Percentiles rank a stretch among this genome's conserved stretches.
Evolutionary conservation across 1,140 invertebrate genomes (phyloP).

Genomic region (Pseudomyrmex flavicornis): DNA sequence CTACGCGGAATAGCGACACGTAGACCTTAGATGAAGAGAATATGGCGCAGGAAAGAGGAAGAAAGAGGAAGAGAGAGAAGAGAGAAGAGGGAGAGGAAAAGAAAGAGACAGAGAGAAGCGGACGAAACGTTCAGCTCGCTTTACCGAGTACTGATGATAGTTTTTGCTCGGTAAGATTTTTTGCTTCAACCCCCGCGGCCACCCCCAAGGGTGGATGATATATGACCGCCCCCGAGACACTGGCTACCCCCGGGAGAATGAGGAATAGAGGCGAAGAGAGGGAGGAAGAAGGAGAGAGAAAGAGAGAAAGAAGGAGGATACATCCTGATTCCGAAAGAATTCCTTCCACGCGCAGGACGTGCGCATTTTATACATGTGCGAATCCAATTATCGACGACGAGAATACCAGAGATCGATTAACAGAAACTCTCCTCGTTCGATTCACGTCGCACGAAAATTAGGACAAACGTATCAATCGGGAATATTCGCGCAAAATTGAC

Average conservation of each 20-base stretch:
- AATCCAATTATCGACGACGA: slow-evolving; percentile 42
- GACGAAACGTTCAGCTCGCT: slow-evolving; percentile 81
- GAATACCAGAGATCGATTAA: slow-evolving; percentile 42
- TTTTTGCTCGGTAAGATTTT: slow-evolving; percentile 85
- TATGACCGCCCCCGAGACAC: slow-evolving; percentile 85
- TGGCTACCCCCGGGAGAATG: slow-evolving; percentile 81
- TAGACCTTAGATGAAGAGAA: slow-evolving; percentile 58
- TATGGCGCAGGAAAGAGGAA: slow-evolving; percentile 51
- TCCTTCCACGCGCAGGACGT: slow-evolving; percentile 75
- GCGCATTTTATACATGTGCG: slow-evolving; percentile 65
- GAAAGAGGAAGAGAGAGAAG: slow-evolving; percentile 43
- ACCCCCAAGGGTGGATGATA: slow-evolving; percentile 83
- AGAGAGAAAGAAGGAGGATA: slow-evolving; percentile 57
- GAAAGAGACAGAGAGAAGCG: slow-evolving; percentile 51
- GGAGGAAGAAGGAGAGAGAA: slow-evolving; percentile 45
- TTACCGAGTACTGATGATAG: slow-evolving; percentile 84
- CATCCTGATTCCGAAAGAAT: slow-evolving; percentile 79
- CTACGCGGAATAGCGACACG: slow-evolving; percentile 39
- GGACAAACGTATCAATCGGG: not conserved
- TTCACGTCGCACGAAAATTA: not conserved
- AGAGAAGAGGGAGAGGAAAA: not conserved
- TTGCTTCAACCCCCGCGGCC: slow-evolving; percentile 79
- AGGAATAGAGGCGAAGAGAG: slow-evolving; percentile 48
- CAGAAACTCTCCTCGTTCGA: too few species aligned
- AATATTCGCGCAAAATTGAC: not conserved